phyloP scores from a whole-genome alignment of 2,113 vertebrate species.

The Lagopus leucura region DNA sequence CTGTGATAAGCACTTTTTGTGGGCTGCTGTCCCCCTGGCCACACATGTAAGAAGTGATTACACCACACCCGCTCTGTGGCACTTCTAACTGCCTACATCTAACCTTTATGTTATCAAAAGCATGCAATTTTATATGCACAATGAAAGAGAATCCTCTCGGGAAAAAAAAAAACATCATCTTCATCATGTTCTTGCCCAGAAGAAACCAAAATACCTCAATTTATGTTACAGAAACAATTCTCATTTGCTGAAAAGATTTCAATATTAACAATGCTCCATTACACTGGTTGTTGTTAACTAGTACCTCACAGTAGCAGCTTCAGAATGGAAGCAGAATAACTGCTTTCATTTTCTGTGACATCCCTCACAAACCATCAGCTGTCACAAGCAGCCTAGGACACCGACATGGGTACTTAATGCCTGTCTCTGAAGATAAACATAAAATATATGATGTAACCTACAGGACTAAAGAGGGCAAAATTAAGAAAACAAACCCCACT shows the following conservation, averaged over 20 bases:
- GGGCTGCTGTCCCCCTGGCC: neutral
- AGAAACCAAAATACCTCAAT: neutral
- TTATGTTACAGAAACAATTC: neutral
- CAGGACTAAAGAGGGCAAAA: neutral
- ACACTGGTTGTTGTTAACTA: neutral
- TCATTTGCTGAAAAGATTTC: neutral
- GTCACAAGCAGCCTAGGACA: neutral
- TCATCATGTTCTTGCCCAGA: neutral
- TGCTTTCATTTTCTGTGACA: neutral
- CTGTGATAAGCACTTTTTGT: accelerated
- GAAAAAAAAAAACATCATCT: neutral
- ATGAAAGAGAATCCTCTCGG: neutral
- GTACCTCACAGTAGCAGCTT: accelerated
- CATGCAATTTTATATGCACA: accelerated
- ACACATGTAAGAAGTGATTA: accelerated
- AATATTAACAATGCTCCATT: neutral
- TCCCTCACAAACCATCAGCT: neutral
- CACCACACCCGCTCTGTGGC: neutral
- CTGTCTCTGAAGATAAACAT: neutral
- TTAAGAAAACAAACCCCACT: neutral
- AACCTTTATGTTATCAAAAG: neutral
- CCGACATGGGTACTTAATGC: neutral
- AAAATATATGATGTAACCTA: neutral
- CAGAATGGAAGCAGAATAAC: neutral
- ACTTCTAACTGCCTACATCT: neutral